Evolutionary conservation across 2,888 invertebrate species (phyloP).

Genomic region (Papilio protenor): DNA sequence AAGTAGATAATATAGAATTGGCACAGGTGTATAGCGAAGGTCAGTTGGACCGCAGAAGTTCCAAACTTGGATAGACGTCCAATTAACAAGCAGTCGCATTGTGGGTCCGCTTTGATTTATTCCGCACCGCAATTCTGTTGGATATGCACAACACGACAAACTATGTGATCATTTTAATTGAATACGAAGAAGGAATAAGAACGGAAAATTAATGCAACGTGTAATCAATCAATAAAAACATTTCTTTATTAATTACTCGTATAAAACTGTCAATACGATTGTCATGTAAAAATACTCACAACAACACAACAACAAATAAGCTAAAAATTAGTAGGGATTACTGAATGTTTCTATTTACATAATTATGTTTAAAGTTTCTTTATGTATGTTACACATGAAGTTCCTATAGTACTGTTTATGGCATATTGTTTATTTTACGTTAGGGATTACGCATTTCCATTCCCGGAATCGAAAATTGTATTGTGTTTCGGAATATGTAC

Average conservation of each 20-base stretch:
- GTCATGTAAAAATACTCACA: no score
- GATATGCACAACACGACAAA: neutral
- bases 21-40: slow-evolving; percentile 45
- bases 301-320: no score
- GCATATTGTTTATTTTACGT: slow-evolving; percentile 3
- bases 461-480: slow-evolving; percentile 11
- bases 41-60: slow-evolving; percentile 41
- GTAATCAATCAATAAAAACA: neutral
- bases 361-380: neutral
- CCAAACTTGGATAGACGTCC: slow-evolving; percentile 42
- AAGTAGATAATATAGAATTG: slow-evolving; percentile 14
- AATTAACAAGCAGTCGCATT: slow-evolving; percentile 41
- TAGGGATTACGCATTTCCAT: slow-evolving; percentile 8
- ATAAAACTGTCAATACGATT: no score
- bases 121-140: slow-evolving; percentile 18
- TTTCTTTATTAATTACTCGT: neutral
- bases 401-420: neutral
- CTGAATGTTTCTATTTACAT: neutral
- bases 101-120: slow-evolving; percentile 38
- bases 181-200: neutral
- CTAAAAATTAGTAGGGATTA: neutral
- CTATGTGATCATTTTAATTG: slow-evolving; percentile 17
- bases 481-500: slow-evolving; percentile 20
- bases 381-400: neutral
- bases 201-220: neutral